A percentile compares a stretch with the other conserved stretches of the same genome.
These are phyloP conservation scores for Chydorus sphaericus DNA, from an alignment of 2,888 invertebrate species.

Conservation along the genomic window DNA sequence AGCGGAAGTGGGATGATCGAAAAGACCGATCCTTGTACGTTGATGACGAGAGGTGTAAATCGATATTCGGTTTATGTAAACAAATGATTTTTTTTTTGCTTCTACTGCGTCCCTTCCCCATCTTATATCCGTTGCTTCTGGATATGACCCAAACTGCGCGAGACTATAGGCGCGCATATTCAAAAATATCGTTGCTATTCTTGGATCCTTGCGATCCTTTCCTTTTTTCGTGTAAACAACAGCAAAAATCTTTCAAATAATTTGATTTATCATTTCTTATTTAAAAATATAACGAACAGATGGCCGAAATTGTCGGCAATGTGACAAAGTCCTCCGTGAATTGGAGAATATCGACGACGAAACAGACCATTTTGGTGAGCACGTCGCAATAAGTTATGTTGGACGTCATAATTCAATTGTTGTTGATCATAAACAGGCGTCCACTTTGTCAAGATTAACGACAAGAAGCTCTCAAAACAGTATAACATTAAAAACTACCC, in stretches of 20 bases:
- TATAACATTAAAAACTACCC: conserved; percentile 93
- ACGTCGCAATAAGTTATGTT: not conserved
- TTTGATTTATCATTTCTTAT: not conserved
- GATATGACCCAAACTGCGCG: no score
- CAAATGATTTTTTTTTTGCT: no score
- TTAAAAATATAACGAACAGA: conserved; percentile 36
- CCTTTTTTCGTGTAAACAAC: not conserved
- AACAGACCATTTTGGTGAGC: conserved; percentile 68
- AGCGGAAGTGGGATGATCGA: no score
- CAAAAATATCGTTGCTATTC: conserved; percentile 5
- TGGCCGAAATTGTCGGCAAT: conserved; percentile 80
- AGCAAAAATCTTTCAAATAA: not conserved
- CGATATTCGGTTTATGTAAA: no score
- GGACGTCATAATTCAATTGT: not conserved
- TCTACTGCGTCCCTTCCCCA: no score
- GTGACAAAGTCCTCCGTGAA: conserved; percentile 79
- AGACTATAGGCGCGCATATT: no score
- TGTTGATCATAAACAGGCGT: no score
- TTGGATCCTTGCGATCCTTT: not conserved
- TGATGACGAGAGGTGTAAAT: no score
- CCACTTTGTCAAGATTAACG: conserved; percentile 90
- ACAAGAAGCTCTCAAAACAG: conserved; percentile 88
- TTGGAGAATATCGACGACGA: conserved; percentile 90
- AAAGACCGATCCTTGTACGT: no score
- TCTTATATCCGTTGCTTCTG: no score